A percentile compares a stretch with the other conserved stretches of the same genome.
phyloP scores from a whole-genome alignment of 1,140 invertebrate genomes.

The Eupeodes corollae region DNA sequence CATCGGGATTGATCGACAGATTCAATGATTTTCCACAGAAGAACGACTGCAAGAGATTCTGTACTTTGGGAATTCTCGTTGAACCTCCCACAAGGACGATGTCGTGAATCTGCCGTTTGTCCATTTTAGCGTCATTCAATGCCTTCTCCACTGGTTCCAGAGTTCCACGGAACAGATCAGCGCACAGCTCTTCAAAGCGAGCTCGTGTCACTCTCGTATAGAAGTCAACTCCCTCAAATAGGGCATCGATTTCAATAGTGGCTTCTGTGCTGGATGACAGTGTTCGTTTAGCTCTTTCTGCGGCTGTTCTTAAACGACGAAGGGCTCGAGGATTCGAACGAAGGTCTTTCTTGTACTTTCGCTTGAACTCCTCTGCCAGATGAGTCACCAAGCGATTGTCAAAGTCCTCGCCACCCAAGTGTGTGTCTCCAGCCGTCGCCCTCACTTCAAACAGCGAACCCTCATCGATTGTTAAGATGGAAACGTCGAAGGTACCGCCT shows the following conservation, averaged over 20 bases:
- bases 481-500: conserved; percentile 73
- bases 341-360: conserved; percentile 73
- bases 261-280: conserved; percentile 55
- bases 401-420: conserved; percentile 63
- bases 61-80: conserved; percentile 53
- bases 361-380: conserved; percentile 64
- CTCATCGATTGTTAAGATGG: conserved; percentile 74
- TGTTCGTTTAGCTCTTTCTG: conserved; percentile 57
- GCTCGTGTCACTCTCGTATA: conserved; percentile 75
- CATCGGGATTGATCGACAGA: conserved; percentile 68
- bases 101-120: conserved; percentile 54
- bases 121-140: conserved; percentile 61
- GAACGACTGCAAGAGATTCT: conserved; percentile 50
- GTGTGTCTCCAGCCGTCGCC: conserved; percentile 65
- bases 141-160: conserved; percentile 61
- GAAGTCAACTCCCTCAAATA: conserved; percentile 69
- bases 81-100: conserved; percentile 54
- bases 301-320: conserved; percentile 61
- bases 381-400: conserved; percentile 75
- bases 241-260: conserved; percentile 60
- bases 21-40: conserved; percentile 54
- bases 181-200: conserved; percentile 74
- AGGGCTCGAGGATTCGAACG: conserved; percentile 62
- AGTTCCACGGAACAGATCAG: conserved; percentile 63
- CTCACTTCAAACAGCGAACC: conserved; percentile 68